Conservation (phyloP, 1,140 invertebrate genomes). For the Marisa cornuarietis region DNA sequence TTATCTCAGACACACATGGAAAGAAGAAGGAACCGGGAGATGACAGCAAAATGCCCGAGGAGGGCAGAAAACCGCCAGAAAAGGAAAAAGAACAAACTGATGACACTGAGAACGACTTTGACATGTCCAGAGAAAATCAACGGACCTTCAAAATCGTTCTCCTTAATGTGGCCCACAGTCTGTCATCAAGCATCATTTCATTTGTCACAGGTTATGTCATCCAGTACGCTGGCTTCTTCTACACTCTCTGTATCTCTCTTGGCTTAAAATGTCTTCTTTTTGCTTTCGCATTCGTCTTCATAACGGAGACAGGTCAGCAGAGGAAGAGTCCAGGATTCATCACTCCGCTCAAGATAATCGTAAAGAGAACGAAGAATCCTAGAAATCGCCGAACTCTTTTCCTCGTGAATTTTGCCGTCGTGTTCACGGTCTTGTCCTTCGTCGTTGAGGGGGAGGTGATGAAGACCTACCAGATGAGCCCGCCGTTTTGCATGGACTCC, state of each 20-base stretch:
- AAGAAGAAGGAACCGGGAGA: background rate
- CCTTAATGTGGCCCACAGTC: background rate
- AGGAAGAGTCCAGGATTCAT: background rate
- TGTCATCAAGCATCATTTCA: background rate
- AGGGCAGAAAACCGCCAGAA: background rate
- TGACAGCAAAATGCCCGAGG: no score
- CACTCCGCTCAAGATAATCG: background rate
- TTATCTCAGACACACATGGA: background rate
- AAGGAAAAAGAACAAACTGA: background rate
- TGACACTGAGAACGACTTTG: background rate
- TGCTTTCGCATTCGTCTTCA: background rate
- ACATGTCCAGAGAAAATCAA: conserved; percentile 1
- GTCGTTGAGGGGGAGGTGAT: background rate
- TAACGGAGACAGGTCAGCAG: conserved; percentile 8
- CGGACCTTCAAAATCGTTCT: background rate
- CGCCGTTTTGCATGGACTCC: conserved; percentile 1
- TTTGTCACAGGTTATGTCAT: conserved; percentile 3
- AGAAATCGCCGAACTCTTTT: background rate
- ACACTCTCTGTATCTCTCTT: background rate
- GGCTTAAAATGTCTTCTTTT: background rate
- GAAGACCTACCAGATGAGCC: conserved; percentile 6
- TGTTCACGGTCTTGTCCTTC: background rate
- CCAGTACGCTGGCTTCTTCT: conserved; percentile 3
- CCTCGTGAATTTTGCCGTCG: background rate
- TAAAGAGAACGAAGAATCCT: background rate